Base-by-base conservation (phyloP, 2,888 invertebrate species). In the Agrotis ipsilon region DNA sequence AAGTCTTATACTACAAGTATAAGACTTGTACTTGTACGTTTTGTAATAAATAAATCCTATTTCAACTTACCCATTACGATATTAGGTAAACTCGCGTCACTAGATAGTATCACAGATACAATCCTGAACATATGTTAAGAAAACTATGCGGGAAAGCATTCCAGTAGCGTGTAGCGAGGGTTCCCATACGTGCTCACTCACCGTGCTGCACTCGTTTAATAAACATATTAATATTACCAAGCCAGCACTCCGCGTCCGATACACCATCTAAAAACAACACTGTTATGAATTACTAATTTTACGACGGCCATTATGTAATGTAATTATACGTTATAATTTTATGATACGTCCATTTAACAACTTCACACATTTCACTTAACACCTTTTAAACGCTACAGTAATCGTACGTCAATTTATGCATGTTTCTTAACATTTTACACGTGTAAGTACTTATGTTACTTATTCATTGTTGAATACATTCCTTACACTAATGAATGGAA, bases 241-340 rank as follows among this genome's bases (percentile, higher is more conserved):
- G 82, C 86, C 87, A 88, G 90, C 92, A 89, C 81, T 85, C 81
- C 83, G 83, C 83, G 85, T 85, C 86, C 83, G 95, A 96, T 96
- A 95, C 87, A 87, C 91, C 90, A 95, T 95, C 96, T 94, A 94
- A 92, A 93, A 93, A 94, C 92, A 94, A 93, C 94, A 92, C 86
- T 89, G 88, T 92, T 93, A 94, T 94, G 94, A 94, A 95, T 95
- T 92, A 94, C 91, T 93, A 94, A 94, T 94, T 95, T 94, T 92
- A 93, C 86, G 90, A 92, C 86, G 85, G 78, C 86, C 84, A 84
- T 89, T 92, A 93, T 90, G 91, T 90, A 88, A 88, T 82, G 89
- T 93, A 92, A 94, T 94, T 94, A 93, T 89, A 85, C 88, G 91
- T 89, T 92, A 90, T 92, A 91, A 91, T 89, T 92, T 93, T 93